phyloP scores from a whole-genome alignment of 2,113 vertebrate genomes.

The Hemichromis elongatus region DNA sequence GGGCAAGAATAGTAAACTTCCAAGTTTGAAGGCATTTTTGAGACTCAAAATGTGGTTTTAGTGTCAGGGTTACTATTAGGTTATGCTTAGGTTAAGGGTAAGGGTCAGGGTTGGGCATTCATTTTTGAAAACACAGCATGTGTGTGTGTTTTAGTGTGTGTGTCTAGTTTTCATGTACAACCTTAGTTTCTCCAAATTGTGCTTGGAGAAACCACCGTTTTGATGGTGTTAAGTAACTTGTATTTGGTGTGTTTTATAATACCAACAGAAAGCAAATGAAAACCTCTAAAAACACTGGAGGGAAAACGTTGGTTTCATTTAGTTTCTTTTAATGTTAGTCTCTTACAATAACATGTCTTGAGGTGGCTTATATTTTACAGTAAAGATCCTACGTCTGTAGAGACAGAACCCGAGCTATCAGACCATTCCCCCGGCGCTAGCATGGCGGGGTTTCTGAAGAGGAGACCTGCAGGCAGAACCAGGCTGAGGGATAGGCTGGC shows the following conservation, averaged over 20 bases:
- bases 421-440: neutral
- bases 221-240: neutral
- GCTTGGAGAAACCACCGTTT: neutral
- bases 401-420: neutral
- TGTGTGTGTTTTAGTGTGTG: neutral
- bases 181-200: neutral
- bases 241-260: neutral
- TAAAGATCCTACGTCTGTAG: neutral
- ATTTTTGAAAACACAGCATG: too few relatives aligned
- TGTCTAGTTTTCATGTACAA: slow-evolving; percentile 22
- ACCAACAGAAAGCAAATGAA: too few relatives aligned
- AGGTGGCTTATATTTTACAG: too few relatives aligned
- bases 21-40: too few relatives aligned
- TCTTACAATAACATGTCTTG: too few relatives aligned
- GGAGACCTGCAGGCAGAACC: neutral
- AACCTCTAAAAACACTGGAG: neutral
- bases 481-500: neutral
- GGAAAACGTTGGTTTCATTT: rapidly evolving
- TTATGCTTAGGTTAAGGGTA: too few relatives aligned
- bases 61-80: too few relatives aligned
- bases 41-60: too few relatives aligned
- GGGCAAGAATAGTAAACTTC: too few relatives aligned
- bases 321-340: neutral
- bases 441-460: neutral
- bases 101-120: too few relatives aligned